Evolutionary conservation across 2,113 vertebrate species (phyloP).

Genomic region (Platysteira castanea): DNA sequence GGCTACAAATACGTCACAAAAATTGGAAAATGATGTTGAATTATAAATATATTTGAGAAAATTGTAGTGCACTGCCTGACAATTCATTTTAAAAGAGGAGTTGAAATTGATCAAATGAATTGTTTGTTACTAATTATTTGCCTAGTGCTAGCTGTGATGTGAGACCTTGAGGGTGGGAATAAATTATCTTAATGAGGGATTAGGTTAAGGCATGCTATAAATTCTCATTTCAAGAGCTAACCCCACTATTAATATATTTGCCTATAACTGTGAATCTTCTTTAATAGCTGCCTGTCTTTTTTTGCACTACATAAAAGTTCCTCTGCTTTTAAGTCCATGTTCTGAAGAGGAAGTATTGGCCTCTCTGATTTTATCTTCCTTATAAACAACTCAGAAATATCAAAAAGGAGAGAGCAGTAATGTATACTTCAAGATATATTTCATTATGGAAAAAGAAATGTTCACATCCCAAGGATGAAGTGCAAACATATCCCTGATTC

Average conservation of each 20-base stretch:
- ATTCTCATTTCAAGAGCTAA: conserved; percentile 56
- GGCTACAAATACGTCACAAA: neutral
- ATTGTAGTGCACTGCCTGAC: neutral
- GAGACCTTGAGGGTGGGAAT: conserved; percentile 60
- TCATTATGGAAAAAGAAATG: neutral
- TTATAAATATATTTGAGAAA: conserved; percentile 38
- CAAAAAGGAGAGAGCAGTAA: neutral
- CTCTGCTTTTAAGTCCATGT: neutral
- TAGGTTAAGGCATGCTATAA: conserved; percentile 51
- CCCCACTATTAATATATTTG: conserved; percentile 43
- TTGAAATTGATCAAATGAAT: conserved; percentile 46
- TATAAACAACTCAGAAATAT: neutral
- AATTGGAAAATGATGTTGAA: conserved; percentile 13
- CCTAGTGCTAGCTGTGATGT: conserved; percentile 55
- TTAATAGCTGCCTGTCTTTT: conserved; percentile 39
- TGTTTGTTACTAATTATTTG: conserved; percentile 67
- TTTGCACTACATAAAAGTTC: neutral
- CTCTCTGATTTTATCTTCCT: neutral
- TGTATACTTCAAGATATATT: neutral
- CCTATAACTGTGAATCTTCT: conserved; percentile 54
- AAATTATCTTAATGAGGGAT: conserved; percentile 67
- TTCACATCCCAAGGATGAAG: neutral
- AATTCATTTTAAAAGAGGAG: conserved; percentile 41
- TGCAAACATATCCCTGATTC: neutral
- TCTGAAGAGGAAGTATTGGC: neutral